These are phyloP conservation scores for Holotrichia oblita DNA, from an alignment of 1,140 invertebrate species.

Conservation along the genomic window DNA sequence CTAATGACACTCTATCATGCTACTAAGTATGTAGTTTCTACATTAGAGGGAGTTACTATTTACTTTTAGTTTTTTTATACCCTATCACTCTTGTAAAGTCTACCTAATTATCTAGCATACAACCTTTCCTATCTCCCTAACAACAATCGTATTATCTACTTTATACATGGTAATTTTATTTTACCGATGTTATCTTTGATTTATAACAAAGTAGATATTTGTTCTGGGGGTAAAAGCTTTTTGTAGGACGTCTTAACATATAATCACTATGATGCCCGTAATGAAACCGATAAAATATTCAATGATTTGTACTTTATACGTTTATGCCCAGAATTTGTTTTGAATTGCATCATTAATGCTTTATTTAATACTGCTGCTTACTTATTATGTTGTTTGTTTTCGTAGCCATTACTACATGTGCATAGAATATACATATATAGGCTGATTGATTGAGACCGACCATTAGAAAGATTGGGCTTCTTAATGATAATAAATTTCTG, in stretches of 20 bases:
- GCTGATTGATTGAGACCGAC: no score
- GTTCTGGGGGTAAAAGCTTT: constrained; percentile 38
- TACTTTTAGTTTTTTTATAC: background rate
- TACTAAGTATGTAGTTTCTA: background rate
- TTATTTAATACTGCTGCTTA: background rate
- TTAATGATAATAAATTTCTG: no score
- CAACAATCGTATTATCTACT: constrained; percentile 34
- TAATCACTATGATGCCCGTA: constrained; percentile 10
- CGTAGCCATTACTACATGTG: background rate
- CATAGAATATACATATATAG: no score
- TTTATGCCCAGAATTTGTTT: constrained; percentile 12
- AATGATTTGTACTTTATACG: constrained; percentile 13
- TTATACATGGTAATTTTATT: constrained; percentile 32
- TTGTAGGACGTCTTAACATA: constrained; percentile 15
- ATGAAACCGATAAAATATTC: constrained; percentile 26
- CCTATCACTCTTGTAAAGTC: background rate
- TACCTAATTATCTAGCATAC: background rate
- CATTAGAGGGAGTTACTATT: constrained; percentile 17
- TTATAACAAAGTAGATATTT: constrained; percentile 38
- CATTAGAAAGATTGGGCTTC: no score
- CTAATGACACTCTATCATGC: constrained; percentile 23
- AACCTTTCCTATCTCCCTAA: constrained; percentile 16
- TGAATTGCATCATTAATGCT: background rate
- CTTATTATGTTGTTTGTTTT: background rate
- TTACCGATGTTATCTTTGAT: constrained; percentile 40